These are phyloP conservation scores for Pelecanus crispus DNA, from an alignment of 2,113 vertebrate species.

Conservation along the genomic window DNA sequence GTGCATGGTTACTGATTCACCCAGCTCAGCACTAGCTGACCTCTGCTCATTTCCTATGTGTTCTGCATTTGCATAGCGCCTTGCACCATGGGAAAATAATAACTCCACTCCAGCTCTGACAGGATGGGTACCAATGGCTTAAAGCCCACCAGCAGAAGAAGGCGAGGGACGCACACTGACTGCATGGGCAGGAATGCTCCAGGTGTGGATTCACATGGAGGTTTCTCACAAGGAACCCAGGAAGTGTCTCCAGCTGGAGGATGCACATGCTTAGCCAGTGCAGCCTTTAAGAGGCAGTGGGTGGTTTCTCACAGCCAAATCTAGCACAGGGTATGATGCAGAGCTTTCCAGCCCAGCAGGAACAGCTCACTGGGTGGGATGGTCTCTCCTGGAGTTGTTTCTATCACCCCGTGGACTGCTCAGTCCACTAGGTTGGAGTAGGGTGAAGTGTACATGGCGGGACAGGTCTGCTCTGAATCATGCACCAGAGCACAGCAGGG, in stretches of 20 bases:
- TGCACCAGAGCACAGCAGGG: fast-evolving
- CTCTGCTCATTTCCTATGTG: fast-evolving
- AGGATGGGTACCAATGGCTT: background rate
- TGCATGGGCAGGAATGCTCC: fast-evolving
- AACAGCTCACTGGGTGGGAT: background rate
- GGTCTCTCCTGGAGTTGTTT: background rate
- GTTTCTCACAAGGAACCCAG: background rate
- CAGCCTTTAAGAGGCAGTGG: background rate
- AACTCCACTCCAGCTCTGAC: background rate
- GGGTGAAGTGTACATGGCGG: background rate
- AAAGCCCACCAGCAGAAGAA: background rate
- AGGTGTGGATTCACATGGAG: background rate
- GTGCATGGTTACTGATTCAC: background rate
- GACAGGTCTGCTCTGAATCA: background rate
- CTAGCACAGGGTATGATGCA: background rate
- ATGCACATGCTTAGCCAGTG: fast-evolving
- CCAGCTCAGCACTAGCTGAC: background rate
- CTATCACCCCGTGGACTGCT: background rate
- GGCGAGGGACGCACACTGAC: background rate
- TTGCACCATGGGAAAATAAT: background rate
- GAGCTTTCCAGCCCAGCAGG: background rate
- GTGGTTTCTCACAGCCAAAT: background rate
- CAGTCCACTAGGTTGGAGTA: background rate
- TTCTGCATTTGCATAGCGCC: background rate
- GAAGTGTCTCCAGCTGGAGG: background rate